A percentile compares a stretch with the other conserved stretches of the same genome.
Evolutionary conservation across 2,113 vertebrate genomes (phyloP).

Genomic region (Lophochroa leadbeateri): DNA sequence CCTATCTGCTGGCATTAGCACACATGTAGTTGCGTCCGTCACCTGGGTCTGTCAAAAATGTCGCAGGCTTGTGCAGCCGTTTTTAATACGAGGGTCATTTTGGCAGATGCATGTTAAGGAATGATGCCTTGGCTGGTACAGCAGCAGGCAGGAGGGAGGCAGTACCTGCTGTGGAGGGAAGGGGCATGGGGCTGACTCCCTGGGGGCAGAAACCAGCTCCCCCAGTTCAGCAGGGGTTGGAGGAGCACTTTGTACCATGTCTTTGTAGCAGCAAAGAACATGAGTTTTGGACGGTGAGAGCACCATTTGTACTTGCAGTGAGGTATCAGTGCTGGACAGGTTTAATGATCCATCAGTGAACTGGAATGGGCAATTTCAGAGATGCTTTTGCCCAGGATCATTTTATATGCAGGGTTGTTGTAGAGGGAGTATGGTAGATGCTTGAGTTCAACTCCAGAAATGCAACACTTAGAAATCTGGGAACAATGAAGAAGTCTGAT

Average conservation of each 20-base stretch:
- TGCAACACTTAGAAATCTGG: background rate
- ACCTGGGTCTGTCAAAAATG: background rate
- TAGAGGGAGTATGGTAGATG: background rate
- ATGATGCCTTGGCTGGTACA: background rate
- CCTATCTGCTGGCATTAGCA: background rate
- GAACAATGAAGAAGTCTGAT: background rate
- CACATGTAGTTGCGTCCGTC: background rate
- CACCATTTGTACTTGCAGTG: background rate
- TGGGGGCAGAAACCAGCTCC: background rate
- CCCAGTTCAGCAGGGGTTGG: background rate
- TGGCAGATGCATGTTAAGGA: background rate
- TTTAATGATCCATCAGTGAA: background rate
- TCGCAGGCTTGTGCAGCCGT: rapidly evolving
- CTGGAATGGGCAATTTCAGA: background rate
- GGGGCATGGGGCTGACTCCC: rapidly evolving
- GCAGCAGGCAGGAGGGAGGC: no score
- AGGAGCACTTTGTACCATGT: background rate
- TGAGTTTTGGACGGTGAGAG: background rate
- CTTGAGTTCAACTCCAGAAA: background rate
- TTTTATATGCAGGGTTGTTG: background rate
- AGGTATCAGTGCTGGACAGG: background rate
- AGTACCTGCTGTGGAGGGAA: background rate
- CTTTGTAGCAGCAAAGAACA: rapidly evolving
- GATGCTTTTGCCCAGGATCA: background rate
- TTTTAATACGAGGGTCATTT: background rate